phyloP scores from a whole-genome alignment of 1,140 invertebrate genomes.

The Bombus superbus region DNA sequence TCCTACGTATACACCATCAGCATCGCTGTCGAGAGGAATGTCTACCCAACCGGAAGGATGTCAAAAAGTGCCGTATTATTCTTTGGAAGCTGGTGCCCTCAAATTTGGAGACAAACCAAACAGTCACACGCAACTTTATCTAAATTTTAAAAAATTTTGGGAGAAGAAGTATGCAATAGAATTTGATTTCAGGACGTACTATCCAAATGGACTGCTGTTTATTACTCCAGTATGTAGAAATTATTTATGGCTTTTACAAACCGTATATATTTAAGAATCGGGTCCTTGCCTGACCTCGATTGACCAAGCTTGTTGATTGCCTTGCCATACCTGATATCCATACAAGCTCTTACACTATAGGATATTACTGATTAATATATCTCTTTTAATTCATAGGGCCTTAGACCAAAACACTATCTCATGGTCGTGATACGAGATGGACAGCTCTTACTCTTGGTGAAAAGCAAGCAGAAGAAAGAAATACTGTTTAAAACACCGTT shows the following conservation, averaged over 20 bases:
- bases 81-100: slow-evolving; percentile 90
- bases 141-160: slow-evolving; percentile 86
- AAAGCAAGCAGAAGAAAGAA: slow-evolving; percentile 86
- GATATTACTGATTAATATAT: not conserved
- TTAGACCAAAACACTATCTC: slow-evolving; percentile 88
- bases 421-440: slow-evolving; percentile 89
- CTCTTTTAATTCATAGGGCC: slow-evolving; percentile 82
- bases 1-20: slow-evolving; percentile 72
- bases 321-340: too few species aligned
- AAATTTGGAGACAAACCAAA: slow-evolving; percentile 92
- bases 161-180: slow-evolving; percentile 89
- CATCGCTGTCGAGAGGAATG: slow-evolving; percentile 77
- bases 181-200: slow-evolving; percentile 93
- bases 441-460: slow-evolving; percentile 87
- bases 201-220: slow-evolving; percentile 91
- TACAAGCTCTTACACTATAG: too few species aligned
- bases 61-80: slow-evolving; percentile 88
- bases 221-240: slow-evolving; percentile 86
- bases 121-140: slow-evolving; percentile 89
- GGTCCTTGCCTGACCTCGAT: too few species aligned
- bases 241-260: slow-evolving; percentile 3
- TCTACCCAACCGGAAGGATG: slow-evolving; percentile 82
- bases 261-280: not conserved
- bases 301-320: too few species aligned
- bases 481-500: slow-evolving; percentile 85